These are phyloP conservation scores for Nannoperca australis DNA, from an alignment of 2,797 vertebrate genomes.

Conservation along the genomic window DNA sequence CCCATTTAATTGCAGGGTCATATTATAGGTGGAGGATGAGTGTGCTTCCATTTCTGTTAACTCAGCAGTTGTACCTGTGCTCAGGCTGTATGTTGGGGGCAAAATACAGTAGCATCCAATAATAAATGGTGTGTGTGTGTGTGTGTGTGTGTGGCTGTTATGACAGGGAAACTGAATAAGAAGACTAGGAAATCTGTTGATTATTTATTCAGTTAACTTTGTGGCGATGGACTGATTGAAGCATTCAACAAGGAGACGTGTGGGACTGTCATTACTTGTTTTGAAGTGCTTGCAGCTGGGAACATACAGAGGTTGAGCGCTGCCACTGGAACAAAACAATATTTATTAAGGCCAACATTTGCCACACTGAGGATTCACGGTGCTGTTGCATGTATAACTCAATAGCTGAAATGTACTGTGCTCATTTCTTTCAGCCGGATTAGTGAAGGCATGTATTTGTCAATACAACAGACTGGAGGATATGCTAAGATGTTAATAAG, in stretches of 20 bases:
- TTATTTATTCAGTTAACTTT: neutral
- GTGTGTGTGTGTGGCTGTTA: neutral
- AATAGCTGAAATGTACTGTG: neutral
- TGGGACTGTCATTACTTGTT: neutral
- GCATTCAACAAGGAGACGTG: neutral
- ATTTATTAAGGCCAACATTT: too few relatives aligned
- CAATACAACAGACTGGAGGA: too few relatives aligned
- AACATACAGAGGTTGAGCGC: neutral
- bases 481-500: neutral
- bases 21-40: constrained; percentile 25
- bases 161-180: neutral
- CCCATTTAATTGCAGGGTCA: constrained; percentile 35
- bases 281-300: neutral
- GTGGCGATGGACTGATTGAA: neutral
- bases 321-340: neutral
- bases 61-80: constrained; percentile 5
- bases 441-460: neutral
- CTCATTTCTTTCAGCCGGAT: neutral
- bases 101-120: neutral
- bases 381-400: too few relatives aligned
- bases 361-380: neutral
- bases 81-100: neutral
- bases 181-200: neutral
- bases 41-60: constrained; percentile 20
- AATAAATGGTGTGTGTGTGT: neutral